These are phyloP conservation scores for Andrena bucephala DNA, from an alignment of 2,888 invertebrate genomes.

Conservation along the genomic window DNA sequence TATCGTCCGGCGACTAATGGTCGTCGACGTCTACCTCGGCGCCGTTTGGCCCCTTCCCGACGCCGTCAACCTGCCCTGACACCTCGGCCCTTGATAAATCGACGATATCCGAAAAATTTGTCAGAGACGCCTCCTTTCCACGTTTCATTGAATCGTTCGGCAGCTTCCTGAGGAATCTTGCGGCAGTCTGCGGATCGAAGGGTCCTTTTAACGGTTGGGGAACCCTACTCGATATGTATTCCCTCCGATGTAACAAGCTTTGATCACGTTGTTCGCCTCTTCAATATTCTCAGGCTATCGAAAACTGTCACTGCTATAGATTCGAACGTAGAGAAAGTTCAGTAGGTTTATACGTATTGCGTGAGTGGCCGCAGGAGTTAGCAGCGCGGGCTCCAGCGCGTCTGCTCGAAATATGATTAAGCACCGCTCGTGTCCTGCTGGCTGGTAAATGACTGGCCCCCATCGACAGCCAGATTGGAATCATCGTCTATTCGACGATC, in stretches of 20 bases:
- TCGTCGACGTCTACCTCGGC: slow-evolving; percentile 72
- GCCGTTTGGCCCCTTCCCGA: slow-evolving; percentile 62
- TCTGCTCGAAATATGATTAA: slow-evolving; percentile 64
- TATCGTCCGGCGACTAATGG: slow-evolving; percentile 75
- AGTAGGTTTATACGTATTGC: slow-evolving; percentile 4
- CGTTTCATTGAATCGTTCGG: slow-evolving; percentile 65
- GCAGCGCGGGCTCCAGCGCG: slow-evolving; percentile 32
- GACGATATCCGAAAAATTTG: slow-evolving; percentile 81
- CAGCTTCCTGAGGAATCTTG: slow-evolving; percentile 31
- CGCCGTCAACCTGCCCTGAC: slow-evolving; percentile 55
- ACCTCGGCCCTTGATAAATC: slow-evolving; percentile 77
- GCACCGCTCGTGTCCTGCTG: slow-evolving; percentile 63
- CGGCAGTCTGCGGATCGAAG: slow-evolving; percentile 21
- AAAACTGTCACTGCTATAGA: background rate
- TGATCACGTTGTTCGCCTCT: background rate
- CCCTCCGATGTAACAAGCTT: background rate
- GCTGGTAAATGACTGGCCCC: slow-evolving; percentile 72
- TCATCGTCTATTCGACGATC: slow-evolving; percentile 74
- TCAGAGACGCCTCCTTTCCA: slow-evolving; percentile 68
- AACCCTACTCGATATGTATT: background rate
- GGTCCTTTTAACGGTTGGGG: background rate
- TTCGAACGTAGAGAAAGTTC: background rate
- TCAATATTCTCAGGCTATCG: background rate
- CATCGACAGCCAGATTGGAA: slow-evolving; percentile 77
- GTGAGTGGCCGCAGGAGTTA: slow-evolving; percentile 46